Base-by-base conservation (phyloP, 2,888 invertebrate species). In the Eupithecia dodoneata region DNA sequence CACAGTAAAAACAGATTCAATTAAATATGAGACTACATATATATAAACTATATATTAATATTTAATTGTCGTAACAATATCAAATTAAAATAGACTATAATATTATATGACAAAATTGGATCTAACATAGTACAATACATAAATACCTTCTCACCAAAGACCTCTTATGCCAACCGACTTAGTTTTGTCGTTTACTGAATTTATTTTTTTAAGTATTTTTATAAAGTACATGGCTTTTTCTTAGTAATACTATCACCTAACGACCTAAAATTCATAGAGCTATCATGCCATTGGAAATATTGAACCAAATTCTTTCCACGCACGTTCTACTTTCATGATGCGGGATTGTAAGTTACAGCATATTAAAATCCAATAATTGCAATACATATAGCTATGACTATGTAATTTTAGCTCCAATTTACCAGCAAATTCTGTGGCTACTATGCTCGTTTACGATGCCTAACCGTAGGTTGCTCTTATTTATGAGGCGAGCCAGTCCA, bases 381-480 rank as follows among this genome's bases (percentile, higher is more conserved):
- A 52, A 44, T 49, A 18, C 30, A 63, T 71, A 76, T 45, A 76
- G 42, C 41, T 71, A 66, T 13, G 47, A 73, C 76, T 76, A 74
- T 76, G 71, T 73, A 66, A 73, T 66, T 73, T 74, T 42, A 67
- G 47, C 15, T 69, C 47, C 59, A 76, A 76, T 72, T 76, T 72
- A 76, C 72, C 30, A 72, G 76, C 45, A 76, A 67, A 76, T 67
- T 72, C 52, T 72, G 55, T 42, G 15, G 45, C 70, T 44, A 74
- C 74, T 41, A 59, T 49, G 63, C 71, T 74, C 49, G 52, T 76
- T 77, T 74, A 77, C 71, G 71, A 72, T 74, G 52, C 67, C 13
- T 76, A 74, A 74, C 74, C 59, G 74, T 78, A 78, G 78, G 75
- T 75, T 76, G 18, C 65, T 73, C 55, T 59, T 69, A 73, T 71